phyloP scores from a whole-genome alignment of 1,140 invertebrate species.

The Dendroctonus ponderosae region DNA sequence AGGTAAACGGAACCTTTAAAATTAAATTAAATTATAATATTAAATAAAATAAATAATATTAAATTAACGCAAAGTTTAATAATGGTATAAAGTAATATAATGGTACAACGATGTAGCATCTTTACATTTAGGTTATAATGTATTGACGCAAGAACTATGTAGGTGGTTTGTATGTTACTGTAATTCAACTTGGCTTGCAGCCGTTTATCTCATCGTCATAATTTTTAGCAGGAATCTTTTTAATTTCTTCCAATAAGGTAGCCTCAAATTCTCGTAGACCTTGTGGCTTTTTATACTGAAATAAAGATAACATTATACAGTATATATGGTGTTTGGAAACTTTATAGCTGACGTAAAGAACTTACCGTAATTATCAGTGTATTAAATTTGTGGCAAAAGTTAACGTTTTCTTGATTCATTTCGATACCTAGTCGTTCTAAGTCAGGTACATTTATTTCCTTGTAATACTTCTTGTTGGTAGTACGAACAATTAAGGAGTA shows the following conservation, averaged over 20 bases:
- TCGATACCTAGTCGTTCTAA: slow-evolving; percentile 63
- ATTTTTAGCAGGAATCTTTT: slow-evolving; percentile 55
- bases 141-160: too few relatives aligned
- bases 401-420: slow-evolving; percentile 63
- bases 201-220: slow-evolving; percentile 53
- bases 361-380: slow-evolving; percentile 75
- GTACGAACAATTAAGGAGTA: slow-evolving; percentile 68
- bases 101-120: too few relatives aligned
- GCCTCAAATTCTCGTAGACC: slow-evolving; percentile 69
- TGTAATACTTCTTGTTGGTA: slow-evolving; percentile 79
- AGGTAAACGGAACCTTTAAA: too few relatives aligned
- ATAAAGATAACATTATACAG: slow-evolving; percentile 18
- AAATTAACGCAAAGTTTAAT: too few relatives aligned
- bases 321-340: slow-evolving; percentile 11
- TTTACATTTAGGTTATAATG: too few relatives aligned
- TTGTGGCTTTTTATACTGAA: slow-evolving; percentile 70
- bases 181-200: slow-evolving; percentile 53
- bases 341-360: slow-evolving; percentile 24
- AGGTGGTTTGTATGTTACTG: too few relatives aligned
- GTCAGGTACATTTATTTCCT: slow-evolving; percentile 70
- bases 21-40: too few relatives aligned
- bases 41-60: too few relatives aligned
- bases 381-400: slow-evolving; percentile 68
- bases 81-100: too few relatives aligned
- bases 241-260: slow-evolving; percentile 56